Conservation (phyloP, 1,140 invertebrate species). For the Plectrocnemia conspersa region DNA sequence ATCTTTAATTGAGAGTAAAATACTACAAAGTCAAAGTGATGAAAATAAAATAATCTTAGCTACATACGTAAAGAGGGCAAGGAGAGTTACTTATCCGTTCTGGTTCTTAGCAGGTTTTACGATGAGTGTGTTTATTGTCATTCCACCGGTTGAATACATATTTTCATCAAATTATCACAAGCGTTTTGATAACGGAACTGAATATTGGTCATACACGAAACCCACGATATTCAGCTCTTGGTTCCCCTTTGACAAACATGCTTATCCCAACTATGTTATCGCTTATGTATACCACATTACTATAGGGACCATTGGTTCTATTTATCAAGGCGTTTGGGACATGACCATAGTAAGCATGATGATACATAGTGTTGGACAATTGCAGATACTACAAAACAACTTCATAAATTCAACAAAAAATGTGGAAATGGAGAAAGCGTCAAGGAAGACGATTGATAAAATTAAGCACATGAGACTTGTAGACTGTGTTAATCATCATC, state of each 20-base stretch:
- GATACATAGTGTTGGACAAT: conserved; percentile 34
- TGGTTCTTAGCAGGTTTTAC: conserved; percentile 27
- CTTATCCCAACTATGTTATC: conserved; percentile 21
- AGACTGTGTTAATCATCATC: conserved; percentile 36
- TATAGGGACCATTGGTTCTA: conserved; percentile 30
- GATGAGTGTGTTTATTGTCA: conserved; percentile 29
- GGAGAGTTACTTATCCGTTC: conserved; percentile 28
- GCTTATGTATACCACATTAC: conserved; percentile 30
- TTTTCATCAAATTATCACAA: conserved; percentile 28
- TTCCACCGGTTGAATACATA: conserved; percentile 31
- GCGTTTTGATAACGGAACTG: conserved; percentile 28
- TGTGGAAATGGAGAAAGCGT: neutral
- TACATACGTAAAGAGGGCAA: conserved; percentile 20
- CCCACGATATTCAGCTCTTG: conserved; percentile 36
- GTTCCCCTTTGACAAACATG: conserved; percentile 36
- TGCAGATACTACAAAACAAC: conserved; percentile 30
- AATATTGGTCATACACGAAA: conserved; percentile 24
- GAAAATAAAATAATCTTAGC: conserved; percentile 14
- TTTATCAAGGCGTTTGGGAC: conserved; percentile 33
- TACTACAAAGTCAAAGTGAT: conserved; percentile 15
- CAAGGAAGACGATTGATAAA: neutral
- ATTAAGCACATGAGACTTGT: conserved; percentile 20
- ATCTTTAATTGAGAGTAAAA: conserved; percentile 25
- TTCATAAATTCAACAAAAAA: conserved; percentile 23
- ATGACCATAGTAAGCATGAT: conserved; percentile 33